These are phyloP conservation scores for Apteryx owenii DNA, from an alignment of 2,113 vertebrate genomes.

Conservation along the genomic window DNA sequence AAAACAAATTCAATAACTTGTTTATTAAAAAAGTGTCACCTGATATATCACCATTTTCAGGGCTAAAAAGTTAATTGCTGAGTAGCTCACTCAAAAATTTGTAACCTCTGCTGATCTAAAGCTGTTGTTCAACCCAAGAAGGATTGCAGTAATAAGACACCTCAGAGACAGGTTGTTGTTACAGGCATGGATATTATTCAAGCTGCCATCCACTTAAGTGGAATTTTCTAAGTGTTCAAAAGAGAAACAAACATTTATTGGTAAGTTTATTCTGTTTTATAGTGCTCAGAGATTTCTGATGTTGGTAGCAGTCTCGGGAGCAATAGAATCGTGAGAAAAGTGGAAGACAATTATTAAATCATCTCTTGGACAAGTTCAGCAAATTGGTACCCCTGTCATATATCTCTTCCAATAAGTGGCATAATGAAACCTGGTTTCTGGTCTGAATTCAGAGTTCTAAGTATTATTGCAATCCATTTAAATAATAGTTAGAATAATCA, in stretches of 20 bases:
- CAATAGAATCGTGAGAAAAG: not conserved
- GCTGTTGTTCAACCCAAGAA: not conserved
- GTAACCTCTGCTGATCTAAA: not conserved
- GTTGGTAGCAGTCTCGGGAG: not conserved
- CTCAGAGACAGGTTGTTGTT: not conserved
- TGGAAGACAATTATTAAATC: not conserved
- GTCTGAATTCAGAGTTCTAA: not conserved
- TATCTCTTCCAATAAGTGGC: not conserved
- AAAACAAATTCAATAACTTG: not conserved
- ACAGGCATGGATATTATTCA: not conserved
- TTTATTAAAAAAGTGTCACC: not conserved
- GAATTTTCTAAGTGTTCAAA: no score
- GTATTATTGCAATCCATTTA: not conserved
- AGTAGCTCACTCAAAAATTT: not conserved
- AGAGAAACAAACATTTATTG: not conserved
- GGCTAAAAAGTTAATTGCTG: not conserved
- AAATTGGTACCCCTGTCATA: not conserved
- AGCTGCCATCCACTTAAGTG: not conserved
- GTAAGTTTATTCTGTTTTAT: not conserved
- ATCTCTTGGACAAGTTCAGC: not conserved
- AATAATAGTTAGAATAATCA: not conserved
- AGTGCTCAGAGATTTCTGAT: not conserved
- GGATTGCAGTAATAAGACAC: not conserved
- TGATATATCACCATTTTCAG: not conserved
- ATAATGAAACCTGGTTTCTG: not conserved